Conservation (phyloP, 2,888 invertebrate species). For the Acrocera orbiculus region DNA sequence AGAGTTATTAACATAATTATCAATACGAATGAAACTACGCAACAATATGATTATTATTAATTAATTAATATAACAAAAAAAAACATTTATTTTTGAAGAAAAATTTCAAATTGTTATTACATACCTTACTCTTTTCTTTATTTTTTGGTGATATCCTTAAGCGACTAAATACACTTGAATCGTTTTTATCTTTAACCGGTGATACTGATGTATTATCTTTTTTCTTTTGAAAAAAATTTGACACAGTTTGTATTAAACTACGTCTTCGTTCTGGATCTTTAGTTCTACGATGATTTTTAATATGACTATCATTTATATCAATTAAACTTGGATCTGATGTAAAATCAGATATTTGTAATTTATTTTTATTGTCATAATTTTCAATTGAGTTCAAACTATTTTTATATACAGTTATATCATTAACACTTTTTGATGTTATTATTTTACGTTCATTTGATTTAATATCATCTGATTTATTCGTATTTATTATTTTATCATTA, state of each 20-base stretch:
- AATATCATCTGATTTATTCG: conserved; percentile 16
- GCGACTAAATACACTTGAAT: conserved; percentile 34
- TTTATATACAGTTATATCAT: conserved; percentile 23
- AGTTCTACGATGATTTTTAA: conserved; percentile 18
- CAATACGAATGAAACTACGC: conserved; percentile 10
- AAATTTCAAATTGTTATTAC: conserved; percentile 5
- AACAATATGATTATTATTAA: not conserved
- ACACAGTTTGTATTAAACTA: conserved; percentile 69
- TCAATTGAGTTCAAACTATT: conserved; percentile 13
- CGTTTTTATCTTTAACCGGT: conserved; percentile 13
- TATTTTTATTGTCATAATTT: conserved; percentile 14
- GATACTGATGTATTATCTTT: conserved; percentile 42
- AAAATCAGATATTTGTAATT: conserved; percentile 23
- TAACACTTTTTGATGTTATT: conserved; percentile 30
- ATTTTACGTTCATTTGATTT: conserved; percentile 25
- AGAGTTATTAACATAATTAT: not conserved
- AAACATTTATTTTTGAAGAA: not conserved
- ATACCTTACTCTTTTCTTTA: conserved; percentile 47
- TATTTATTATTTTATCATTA: conserved; percentile 4
- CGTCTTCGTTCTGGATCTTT: conserved; percentile 57
- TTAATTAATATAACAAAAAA: conserved; percentile 5
- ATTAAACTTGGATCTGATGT: conserved; percentile 42
- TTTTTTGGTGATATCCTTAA: conserved; percentile 42
- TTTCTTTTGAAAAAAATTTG: conserved; percentile 59
- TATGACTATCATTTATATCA: conserved; percentile 2